Base-by-base conservation (phyloP, 1,140 invertebrate species). In the Dendrolimus kikuchii region DNA sequence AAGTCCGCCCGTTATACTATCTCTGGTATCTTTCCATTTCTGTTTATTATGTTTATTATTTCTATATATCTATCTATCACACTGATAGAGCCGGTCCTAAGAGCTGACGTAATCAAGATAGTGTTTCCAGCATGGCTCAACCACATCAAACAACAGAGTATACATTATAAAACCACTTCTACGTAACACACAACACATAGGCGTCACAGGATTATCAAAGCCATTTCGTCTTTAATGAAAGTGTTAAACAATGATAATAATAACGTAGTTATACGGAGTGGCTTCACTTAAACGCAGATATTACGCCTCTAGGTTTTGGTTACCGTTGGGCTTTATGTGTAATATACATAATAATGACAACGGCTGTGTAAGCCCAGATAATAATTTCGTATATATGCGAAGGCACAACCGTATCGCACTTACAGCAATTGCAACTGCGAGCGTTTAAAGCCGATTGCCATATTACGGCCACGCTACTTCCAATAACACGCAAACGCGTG, bases 331-430 rank as follows among this genome's bases (percentile, higher is more conserved):
- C 49, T 55, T 59, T 54, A 59, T 47, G 42, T 10, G 44, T 45
- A 54, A 59, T 59, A 51, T 59, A 53, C 46, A 47, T 49, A 60
- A 44, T 51, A 60, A 56, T 55, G 49, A 46, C 49, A 41, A 60
- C 10, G 46, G 46, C 53, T 60, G 50, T 47, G 53, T 60, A 46
- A 56, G 59, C 54, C 52, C 50, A 53, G 59, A 60, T 60, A 60
- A 54, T 59, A 50, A 56, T 60, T 55, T 42, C 38, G 39, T 54
- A 55, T 50, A 55, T 55, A 49, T 51, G 48, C 41, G 41, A 42
- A 45, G 49, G 49, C 45, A 45, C 47, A 56, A 51, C 55, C 43
- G 52, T 43, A 50, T 51, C 51, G 43, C 57, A 55, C 57, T 46
- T 48, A 46, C 46, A 43, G 48, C 48, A 51, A 49, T 46, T 43